Conservation (phyloP, 1,140 invertebrate genomes). For the Pararge aegeria region DNA sequence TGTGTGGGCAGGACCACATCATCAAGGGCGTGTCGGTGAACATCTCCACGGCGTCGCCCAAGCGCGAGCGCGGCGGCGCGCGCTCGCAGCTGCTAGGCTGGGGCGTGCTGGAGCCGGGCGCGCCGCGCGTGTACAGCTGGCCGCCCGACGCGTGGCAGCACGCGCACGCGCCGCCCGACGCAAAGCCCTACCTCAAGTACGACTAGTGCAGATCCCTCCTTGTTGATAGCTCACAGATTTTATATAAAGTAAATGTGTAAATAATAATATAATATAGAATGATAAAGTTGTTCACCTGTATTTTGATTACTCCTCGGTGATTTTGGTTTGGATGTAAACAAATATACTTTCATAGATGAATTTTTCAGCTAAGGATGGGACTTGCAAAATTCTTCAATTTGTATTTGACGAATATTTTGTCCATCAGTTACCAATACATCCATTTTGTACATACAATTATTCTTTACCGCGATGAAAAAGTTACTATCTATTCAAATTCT, state of each 20-base stretch:
- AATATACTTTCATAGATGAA: too few species aligned
- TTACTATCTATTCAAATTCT: too few species aligned
- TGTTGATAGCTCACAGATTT: conserved; percentile 72
- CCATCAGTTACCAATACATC: too few species aligned
- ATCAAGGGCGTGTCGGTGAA: conserved; percentile 97
- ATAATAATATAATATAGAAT: conserved; percentile 72
- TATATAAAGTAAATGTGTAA: conserved; percentile 71
- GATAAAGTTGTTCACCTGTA: conserved; percentile 52
- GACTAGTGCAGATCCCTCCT: conserved; percentile 53
- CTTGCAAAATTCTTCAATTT: too few species aligned
- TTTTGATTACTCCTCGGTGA: background rate
- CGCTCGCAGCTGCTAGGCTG: conserved; percentile 54
- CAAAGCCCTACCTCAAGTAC: conserved; percentile 73
- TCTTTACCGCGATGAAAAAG: too few species aligned
- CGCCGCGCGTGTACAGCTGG: conserved; percentile 60
- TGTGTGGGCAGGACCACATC: conserved; percentile 98
- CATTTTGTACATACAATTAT: too few species aligned
- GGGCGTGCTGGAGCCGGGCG: conserved; percentile 55
- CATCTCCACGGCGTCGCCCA: conserved; percentile 96
- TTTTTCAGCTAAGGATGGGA: too few species aligned
- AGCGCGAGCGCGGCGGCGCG: conserved; percentile 78
- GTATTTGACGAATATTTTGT: too few species aligned
- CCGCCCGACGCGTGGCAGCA: conserved; percentile 55
- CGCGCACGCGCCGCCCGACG: conserved; percentile 42
- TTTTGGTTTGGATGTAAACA: too few species aligned